Conservation (phyloP, 2,888 invertebrate genomes). For the Lasioglossum marginatum region DNA sequence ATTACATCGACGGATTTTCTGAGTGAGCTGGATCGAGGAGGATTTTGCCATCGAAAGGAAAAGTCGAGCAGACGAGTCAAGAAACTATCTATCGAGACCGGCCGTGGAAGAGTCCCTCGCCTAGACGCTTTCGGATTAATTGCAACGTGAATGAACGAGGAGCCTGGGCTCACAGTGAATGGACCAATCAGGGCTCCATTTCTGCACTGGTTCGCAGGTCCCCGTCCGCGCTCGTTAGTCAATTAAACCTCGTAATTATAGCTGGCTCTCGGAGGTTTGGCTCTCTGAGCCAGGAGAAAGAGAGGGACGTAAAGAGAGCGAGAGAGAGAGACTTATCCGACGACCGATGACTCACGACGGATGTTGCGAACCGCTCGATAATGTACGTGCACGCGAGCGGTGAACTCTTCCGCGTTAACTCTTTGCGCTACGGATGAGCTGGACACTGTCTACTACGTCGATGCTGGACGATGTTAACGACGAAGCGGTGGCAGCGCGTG, state of each 20-base stretch:
- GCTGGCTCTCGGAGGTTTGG: slow-evolving; percentile 30
- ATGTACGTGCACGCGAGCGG: slow-evolving; percentile 24
- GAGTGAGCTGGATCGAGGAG: neutral
- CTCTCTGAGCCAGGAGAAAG: neutral
- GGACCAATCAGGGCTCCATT: slow-evolving; percentile 67
- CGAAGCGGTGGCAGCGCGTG: neutral
- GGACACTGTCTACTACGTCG: neutral
- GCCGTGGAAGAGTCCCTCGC: slow-evolving; percentile 11
- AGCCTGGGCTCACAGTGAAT: slow-evolving; percentile 54
- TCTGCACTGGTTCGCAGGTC: slow-evolving; percentile 69
- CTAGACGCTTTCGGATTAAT: slow-evolving; percentile 66
- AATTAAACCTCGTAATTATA: slow-evolving; percentile 80
- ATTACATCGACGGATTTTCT: neutral
- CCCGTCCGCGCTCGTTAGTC: slow-evolving; percentile 75
- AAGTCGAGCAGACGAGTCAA: slow-evolving; percentile 17
- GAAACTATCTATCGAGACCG: neutral
- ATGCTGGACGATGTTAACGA: neutral
- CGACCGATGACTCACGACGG: slow-evolving; percentile 63
- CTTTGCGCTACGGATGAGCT: neutral
- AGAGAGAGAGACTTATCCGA: slow-evolving; percentile 22
- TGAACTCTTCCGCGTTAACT: slow-evolving; percentile 5
- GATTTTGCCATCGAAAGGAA: neutral
- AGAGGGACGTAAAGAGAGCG: neutral
- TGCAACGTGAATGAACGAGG: slow-evolving; percentile 65
- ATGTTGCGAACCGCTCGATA: slow-evolving; percentile 48